Evolutionary conservation across 2,888 invertebrate species (phyloP).

Genomic region (Cybosia mesomella): DNA sequence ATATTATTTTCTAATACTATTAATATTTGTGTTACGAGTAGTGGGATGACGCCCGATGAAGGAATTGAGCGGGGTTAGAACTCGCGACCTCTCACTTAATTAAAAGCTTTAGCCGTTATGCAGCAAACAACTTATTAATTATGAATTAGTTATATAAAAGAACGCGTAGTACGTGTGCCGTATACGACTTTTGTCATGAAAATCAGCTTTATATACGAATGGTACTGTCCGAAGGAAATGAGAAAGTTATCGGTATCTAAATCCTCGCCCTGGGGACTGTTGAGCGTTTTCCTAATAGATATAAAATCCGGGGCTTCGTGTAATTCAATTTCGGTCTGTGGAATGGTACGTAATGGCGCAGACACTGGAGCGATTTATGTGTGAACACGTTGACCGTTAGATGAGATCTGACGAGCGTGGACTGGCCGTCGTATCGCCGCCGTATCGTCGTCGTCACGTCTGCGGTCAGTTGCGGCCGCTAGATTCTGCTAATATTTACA

Average conservation of each 20-base stretch:
- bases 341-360: slow-evolving; percentile 58
- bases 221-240: slow-evolving; percentile 79
- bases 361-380: slow-evolving; percentile 69
- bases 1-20: neutral
- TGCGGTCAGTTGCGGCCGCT: slow-evolving; percentile 51
- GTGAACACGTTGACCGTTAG: slow-evolving; percentile 61
- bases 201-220: slow-evolving; percentile 67
- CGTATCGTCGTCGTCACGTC: slow-evolving; percentile 32
- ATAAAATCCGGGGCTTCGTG: slow-evolving; percentile 81
- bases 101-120: neutral
- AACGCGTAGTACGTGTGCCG: slow-evolving; percentile 35
- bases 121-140: neutral
- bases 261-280: slow-evolving; percentile 78
- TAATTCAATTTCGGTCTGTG: slow-evolving; percentile 79
- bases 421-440: slow-evolving; percentile 23
- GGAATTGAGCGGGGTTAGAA: neutral
- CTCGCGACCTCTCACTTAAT: neutral
- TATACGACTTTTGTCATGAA: slow-evolving; percentile 61
- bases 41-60: neutral
- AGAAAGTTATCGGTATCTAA: slow-evolving; percentile 84
- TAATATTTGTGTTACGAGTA: neutral
- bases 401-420: slow-evolving; percentile 48
- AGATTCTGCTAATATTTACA: slow-evolving; percentile 63
- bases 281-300: slow-evolving; percentile 82
- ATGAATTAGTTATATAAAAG: neutral